Percentiles rank a stretch among this genome's conserved stretches.
Conservation (phyloP, 2,888 invertebrate genomes). For the Catocala fraxini region DNA sequence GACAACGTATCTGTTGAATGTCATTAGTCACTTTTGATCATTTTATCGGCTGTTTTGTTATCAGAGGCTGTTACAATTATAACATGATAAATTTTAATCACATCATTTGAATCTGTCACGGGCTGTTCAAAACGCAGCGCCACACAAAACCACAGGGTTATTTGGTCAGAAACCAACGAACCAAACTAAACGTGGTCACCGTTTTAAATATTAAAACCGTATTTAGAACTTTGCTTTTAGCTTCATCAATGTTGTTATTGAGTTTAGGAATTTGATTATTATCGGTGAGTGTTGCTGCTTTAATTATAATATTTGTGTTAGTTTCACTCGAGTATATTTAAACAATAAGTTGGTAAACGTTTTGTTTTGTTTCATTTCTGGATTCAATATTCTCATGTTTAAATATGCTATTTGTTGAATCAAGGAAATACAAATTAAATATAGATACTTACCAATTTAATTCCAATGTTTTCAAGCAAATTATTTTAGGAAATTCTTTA, state of each 20-base stretch:
- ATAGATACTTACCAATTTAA: too few relatives aligned
- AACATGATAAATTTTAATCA: too few relatives aligned
- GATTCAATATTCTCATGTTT: too few relatives aligned
- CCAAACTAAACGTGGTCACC: background rate
- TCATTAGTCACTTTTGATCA: too few relatives aligned
- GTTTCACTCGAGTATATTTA: too few relatives aligned
- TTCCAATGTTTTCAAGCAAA: background rate
- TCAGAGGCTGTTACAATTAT: too few relatives aligned
- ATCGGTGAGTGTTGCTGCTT: background rate
- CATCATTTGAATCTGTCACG: background rate
- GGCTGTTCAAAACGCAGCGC: background rate
- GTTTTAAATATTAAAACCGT: background rate
- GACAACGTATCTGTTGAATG: too few relatives aligned
- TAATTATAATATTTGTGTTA: background rate
- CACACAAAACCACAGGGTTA: background rate
- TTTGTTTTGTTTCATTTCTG: too few relatives aligned
- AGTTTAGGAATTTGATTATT: conserved; percentile 4
- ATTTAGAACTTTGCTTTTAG: background rate
- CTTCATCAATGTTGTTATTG: background rate
- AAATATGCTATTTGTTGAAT: too few relatives aligned
- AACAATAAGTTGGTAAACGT: too few relatives aligned
- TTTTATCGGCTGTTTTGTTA: too few relatives aligned
- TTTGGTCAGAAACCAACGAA: background rate
- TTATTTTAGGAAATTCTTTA: background rate
- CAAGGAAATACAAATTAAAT: too few relatives aligned